Evolutionary conservation across 2,888 invertebrate genomes (phyloP), one percentile per base, ranked within the genome.

Genomic region (Tinea trinotella): DNA sequence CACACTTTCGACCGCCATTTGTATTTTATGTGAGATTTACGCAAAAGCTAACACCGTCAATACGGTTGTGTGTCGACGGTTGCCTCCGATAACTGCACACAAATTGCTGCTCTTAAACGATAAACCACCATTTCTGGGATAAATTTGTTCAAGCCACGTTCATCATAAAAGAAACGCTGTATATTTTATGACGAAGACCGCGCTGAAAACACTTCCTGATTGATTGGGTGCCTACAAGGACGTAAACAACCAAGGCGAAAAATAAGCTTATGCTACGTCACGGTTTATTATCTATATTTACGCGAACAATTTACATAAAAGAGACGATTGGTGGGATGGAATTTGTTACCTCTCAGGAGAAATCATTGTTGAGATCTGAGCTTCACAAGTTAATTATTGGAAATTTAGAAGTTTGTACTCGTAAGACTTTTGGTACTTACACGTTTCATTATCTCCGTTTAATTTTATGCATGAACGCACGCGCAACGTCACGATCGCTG

Each of bases 381-480:
- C 30, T 30, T 30, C 7, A 30, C 30, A 7, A 30, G 40, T 40
- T 40, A 7, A 15, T 40, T 40, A 40, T 19, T n/a, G 10, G 19
- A 52, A 17, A 19, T 53, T 53, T 22, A 40, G 17, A 40, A 40
- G 40, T 40, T 15, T 40, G 40, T n/a, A 40, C 13, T 40, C 40
- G 12, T 12, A 40, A 65, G 62, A 55, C 63, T 63, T 58, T 62
- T 62, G 64, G 64, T 59, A 62, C 61, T 66, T 55, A 55, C 65
- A 66, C 76, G 75, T 71, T 75, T 82, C 82, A 81, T 83, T 83
- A 80, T 76, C 73, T 74, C 70, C 70, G 81, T 76, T 83, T 84
- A 85, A 86, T 84, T 86, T 86, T 83, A 82, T 80, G 84, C 83
- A 80, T 77, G 81, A 71, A 66, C 74, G 82, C 80, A 60, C 74